Evolutionary conservation across 2,888 invertebrate genomes (phyloP), one percentile per base, ranked within the genome.

Genomic region (Arrhopalites spinosus): DNA sequence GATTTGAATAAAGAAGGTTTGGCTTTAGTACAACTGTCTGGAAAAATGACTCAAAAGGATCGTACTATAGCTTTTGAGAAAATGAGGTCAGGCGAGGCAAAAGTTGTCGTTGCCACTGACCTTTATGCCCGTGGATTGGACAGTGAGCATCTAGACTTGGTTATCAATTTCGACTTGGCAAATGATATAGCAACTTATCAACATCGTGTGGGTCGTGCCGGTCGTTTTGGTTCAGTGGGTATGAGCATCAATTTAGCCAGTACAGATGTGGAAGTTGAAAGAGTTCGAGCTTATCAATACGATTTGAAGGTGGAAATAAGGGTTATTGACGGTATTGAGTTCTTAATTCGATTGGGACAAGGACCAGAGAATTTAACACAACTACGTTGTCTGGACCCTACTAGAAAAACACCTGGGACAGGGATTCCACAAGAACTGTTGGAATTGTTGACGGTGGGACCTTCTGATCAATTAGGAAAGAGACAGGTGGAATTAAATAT

Each of bases 151-250:
- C 92, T 98, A 13, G 94, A 98, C 87, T 86, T 99, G 77, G 93
- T 99, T 0, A 89, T 99, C 11, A 98, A 98, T 86, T 89, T 96
- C 84, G 98, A 98, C 85, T 87, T 93, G 43, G 95, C 98, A 0
- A 84, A 84, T 79, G 91, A 93, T 84, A 88, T 90, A 81, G 91
- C 92, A 79, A 95, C 93, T 23, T 96, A 96, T 87, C 88, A 96
- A 79, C 98, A 99, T 87, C 89, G 98, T 84, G 96, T 97, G 85
- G 98, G 98, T 0, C 89, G 98, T 83, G 96, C 97, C 61, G 98
- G 98, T 0, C 88, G 98, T 78, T 98, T 92, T 88, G 98, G 98
- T 0, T 91, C 93, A 0, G 90, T 90, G 85, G 96, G 96, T 71
- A 88, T 90, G 75, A 91, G 93, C 30, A 89, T 96, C 17, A 91